Conservation (phyloP, 2,113 vertebrate genomes). For the Barbus barbus region DNA sequence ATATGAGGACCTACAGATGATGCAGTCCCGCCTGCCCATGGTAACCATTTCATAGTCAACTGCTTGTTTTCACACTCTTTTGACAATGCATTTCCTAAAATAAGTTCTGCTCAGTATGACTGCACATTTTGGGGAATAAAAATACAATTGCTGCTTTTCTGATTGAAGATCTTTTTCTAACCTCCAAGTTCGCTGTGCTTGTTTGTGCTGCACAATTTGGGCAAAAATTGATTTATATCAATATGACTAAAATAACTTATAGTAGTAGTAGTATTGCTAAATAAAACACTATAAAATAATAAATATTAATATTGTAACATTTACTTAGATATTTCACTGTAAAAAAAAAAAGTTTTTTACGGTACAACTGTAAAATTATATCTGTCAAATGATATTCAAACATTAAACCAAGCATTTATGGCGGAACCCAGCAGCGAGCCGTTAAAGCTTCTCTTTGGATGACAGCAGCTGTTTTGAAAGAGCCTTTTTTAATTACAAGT, state of each 20-base stretch:
- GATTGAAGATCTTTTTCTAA: background rate
- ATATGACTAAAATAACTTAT: background rate
- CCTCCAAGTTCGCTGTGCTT: background rate
- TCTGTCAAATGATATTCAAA: background rate
- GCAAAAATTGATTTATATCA: background rate
- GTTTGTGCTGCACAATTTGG: background rate
- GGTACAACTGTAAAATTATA: no score
- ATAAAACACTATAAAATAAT: background rate
- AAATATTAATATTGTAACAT: no score
- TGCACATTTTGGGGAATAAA: background rate
- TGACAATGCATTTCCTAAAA: background rate
- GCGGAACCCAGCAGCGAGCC: no score
- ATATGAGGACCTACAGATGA: slow-evolving; percentile 96
- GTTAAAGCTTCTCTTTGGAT: background rate
- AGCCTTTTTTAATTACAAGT: background rate
- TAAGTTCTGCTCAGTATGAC: background rate
- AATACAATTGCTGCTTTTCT: no score
- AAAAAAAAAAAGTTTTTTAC: no score
- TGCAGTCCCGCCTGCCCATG: slow-evolving; percentile 93
- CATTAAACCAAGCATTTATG: background rate
- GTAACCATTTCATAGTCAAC: slow-evolving; percentile 73
- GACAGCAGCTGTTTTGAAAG: no score
- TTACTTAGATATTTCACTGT: no score
- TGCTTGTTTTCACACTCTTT: background rate
- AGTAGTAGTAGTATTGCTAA: background rate